These are phyloP conservation scores for Strix occidentalis DNA, from an alignment of 2,797 vertebrate genomes.

Conservation along the genomic window DNA sequence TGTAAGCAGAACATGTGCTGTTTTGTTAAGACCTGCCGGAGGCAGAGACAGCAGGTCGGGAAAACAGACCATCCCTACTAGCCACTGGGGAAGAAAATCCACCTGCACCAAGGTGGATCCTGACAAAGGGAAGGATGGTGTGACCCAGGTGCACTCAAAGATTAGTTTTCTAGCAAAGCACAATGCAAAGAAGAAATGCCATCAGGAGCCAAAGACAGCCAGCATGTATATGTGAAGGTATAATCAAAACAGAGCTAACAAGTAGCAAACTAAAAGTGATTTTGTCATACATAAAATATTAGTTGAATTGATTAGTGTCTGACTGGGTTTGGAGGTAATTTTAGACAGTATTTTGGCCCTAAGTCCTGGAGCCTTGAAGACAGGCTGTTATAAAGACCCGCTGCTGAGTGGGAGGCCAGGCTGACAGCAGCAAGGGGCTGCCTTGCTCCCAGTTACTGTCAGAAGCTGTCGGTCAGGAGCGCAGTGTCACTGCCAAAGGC, in stretches of 20 bases:
- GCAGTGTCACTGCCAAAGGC: accelerated
- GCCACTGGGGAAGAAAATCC: not conserved
- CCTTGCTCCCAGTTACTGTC: not conserved
- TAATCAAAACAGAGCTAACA: not conserved
- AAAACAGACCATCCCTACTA: not conserved
- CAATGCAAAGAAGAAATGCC: not conserved
- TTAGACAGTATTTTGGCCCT: not conserved
- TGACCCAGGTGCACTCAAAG: not conserved
- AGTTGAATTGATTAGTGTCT: not conserved
- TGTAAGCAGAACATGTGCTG: not conserved
- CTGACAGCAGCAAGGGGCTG: not conserved
- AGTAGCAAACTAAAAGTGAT: not conserved
- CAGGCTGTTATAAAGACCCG: not conserved
- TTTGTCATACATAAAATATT: not conserved
- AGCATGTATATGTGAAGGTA: accelerated
- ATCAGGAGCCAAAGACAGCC: not conserved
- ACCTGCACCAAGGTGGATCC: not conserved
- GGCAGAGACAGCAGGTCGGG: not conserved
- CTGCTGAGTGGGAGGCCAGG: not conserved
- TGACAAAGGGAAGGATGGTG: not conserved
- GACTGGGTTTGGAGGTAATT: not conserved
- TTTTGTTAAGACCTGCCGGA: not conserved
- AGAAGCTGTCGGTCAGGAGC: accelerated
- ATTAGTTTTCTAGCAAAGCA: not conserved
- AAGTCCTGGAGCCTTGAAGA: not conserved